phyloP scores from a whole-genome alignment of 2,113 vertebrate species.

The Rhodinocichla rosea region DNA sequence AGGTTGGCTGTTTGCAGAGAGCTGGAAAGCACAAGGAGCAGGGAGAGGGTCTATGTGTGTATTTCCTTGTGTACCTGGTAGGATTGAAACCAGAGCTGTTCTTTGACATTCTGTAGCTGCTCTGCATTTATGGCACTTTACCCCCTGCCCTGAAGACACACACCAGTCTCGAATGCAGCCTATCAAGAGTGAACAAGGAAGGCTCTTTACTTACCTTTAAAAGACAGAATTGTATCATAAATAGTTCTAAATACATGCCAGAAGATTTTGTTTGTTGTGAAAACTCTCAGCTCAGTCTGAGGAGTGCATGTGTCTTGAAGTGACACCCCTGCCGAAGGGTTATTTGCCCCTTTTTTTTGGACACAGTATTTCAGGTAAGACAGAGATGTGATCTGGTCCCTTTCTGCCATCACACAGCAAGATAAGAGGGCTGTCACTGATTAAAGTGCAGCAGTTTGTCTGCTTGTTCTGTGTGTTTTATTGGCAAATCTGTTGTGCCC shows the following conservation, averaged over 20 bases:
- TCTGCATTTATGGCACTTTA: not conserved
- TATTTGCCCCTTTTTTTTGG: not conserved
- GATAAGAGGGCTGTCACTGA: not conserved
- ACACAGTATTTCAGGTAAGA: not conserved
- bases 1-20: not conserved
- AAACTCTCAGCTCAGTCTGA: not conserved
- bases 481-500: not conserved
- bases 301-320: not conserved
- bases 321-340: not conserved
- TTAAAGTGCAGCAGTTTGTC: not conserved
- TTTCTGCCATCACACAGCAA: not conserved
- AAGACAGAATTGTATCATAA: not conserved
- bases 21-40: not conserved
- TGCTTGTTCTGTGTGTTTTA: not conserved
- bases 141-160: not conserved
- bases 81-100: not conserved
- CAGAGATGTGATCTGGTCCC: not conserved
- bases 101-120: not conserved
- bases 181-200: not conserved
- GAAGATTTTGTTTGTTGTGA: not conserved
- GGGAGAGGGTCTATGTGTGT: accelerated
- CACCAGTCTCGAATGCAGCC: not conserved
- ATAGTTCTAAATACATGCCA: not conserved
- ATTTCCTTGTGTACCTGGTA: not conserved
- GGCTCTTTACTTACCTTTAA: not conserved